These are phyloP conservation scores for Heloderma charlesbogerti DNA, from an alignment of 2,113 vertebrate genomes.

Conservation along the genomic window DNA sequence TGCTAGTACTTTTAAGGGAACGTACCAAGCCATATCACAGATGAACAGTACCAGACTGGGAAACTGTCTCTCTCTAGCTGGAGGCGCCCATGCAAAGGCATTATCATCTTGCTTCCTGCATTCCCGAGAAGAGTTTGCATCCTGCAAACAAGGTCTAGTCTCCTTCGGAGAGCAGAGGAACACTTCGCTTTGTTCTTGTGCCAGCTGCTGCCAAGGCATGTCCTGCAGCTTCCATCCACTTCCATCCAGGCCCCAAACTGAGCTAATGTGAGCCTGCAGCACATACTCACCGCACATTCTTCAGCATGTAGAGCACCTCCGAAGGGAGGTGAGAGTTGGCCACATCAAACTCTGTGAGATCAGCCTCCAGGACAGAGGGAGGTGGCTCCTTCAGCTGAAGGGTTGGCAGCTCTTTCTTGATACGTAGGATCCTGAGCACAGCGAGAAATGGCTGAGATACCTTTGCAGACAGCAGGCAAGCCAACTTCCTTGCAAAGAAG, in stretches of 20 bases:
- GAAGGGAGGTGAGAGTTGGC: constrained; percentile 95
- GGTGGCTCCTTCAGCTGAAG: constrained; percentile 93
- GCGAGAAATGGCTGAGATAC: neutral
- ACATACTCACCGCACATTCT: constrained; percentile 90
- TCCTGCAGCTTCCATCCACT: neutral
- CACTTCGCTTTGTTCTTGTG: neutral
- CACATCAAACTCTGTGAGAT: constrained; percentile 92
- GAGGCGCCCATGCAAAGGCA: neutral
- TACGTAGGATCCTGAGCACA: constrained; percentile 84
- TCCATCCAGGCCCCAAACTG: no score
- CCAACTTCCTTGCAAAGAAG: neutral
- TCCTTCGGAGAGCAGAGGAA: neutral
- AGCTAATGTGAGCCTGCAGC: neutral
- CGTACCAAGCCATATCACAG: neutral
- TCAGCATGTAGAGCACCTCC: constrained; percentile 97
- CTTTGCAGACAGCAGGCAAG: neutral
- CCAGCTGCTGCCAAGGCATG: neutral
- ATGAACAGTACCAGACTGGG: neutral
- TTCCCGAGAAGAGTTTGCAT: neutral
- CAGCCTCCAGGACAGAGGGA: constrained; percentile 89
- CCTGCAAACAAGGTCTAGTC: neutral
- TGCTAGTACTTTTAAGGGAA: neutral
- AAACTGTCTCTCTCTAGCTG: neutral
- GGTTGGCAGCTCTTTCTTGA: constrained; percentile 90
- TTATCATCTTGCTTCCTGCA: no score